phyloP scores from a whole-genome alignment of 2,888 invertebrate genomes.

The Temnothorax ravouxi region DNA sequence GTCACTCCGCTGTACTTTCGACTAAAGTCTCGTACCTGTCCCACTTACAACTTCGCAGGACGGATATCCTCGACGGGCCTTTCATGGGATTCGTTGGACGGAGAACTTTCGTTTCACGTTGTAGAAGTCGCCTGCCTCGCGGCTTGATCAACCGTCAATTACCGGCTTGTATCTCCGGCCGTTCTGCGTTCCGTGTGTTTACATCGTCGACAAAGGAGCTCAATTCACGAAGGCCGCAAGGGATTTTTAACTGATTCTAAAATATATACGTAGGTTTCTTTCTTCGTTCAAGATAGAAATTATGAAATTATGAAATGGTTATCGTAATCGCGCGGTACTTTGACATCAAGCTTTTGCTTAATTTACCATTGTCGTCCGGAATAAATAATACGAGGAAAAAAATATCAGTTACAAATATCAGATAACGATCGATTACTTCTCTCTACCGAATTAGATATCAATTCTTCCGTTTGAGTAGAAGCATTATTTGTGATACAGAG shows the following conservation, averaged over 20 bases:
- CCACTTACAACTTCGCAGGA: slow-evolving; percentile 62
- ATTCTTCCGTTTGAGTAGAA: neutral
- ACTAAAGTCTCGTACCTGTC: slow-evolving; percentile 52
- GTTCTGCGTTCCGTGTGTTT: neutral
- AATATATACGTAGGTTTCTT: neutral
- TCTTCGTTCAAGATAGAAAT: neutral
- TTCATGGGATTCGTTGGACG: slow-evolving; percentile 22
- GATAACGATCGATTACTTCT: neutral
- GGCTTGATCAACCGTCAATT: slow-evolving; percentile 25
- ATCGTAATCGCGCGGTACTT: neutral
- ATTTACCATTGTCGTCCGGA: neutral
- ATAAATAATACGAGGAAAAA: neutral
- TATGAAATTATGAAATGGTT: neutral
- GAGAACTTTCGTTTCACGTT: slow-evolving; percentile 15
- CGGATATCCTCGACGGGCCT: slow-evolving; percentile 37
- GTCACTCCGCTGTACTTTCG: slow-evolving; percentile 29
- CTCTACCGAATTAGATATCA: neutral
- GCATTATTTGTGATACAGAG: neutral
- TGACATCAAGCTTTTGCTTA: neutral
- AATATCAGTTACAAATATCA: slow-evolving; percentile 18
- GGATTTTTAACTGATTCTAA: neutral
- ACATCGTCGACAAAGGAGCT: neutral
- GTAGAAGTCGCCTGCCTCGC: slow-evolving; percentile 30
- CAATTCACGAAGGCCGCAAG: neutral
- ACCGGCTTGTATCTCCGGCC: neutral